phyloP scores from a whole-genome alignment of 2,797 vertebrate genomes.

The Gouania willdenowi region DNA sequence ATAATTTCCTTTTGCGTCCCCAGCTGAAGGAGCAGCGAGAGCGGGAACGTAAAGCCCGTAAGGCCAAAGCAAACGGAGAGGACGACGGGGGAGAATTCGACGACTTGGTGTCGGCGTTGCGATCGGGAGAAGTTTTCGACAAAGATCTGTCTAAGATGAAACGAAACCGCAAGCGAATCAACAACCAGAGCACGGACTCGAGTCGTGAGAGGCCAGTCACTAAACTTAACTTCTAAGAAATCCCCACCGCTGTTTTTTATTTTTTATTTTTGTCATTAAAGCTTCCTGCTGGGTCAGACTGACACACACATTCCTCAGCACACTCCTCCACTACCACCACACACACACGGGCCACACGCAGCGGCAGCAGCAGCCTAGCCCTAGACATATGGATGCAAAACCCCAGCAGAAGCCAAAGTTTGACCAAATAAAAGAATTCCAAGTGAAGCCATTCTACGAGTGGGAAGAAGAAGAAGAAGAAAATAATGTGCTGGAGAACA shows the following conservation, averaged over 20 bases:
- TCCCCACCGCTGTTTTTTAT: not conserved
- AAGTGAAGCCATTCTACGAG: no score
- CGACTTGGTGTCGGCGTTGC: conserved; percentile 92
- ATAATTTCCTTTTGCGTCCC: conserved; percentile 6
- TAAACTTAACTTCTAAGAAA: conserved; percentile 94
- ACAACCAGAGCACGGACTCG: conserved; percentile 84
- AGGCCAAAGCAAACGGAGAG: conserved; percentile 91
- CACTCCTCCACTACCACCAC: conserved; percentile 36
- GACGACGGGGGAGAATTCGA: conserved; percentile 94
- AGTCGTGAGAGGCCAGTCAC: conserved; percentile 90
- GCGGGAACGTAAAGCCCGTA: conserved; percentile 86
- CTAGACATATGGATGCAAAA: no score
- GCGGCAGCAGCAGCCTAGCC: conserved; percentile 51
- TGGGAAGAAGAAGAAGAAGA: no score
- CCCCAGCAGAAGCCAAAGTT: no score
- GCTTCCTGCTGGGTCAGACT: conserved; percentile 27
- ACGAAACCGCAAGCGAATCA: conserved; percentile 93
- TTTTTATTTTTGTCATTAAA: conserved; percentile 6
- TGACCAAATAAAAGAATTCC: no score
- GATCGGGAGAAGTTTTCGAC: conserved; percentile 97
- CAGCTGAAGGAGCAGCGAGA: conserved; percentile 97
- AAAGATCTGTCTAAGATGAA: conserved; percentile 99
- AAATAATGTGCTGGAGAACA: no score
- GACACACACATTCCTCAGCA: conserved; percentile 56
- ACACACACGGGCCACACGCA: conserved; percentile 21